Base-by-base conservation (phyloP, 2,113 vertebrate genomes). In the Chionis minor region DNA sequence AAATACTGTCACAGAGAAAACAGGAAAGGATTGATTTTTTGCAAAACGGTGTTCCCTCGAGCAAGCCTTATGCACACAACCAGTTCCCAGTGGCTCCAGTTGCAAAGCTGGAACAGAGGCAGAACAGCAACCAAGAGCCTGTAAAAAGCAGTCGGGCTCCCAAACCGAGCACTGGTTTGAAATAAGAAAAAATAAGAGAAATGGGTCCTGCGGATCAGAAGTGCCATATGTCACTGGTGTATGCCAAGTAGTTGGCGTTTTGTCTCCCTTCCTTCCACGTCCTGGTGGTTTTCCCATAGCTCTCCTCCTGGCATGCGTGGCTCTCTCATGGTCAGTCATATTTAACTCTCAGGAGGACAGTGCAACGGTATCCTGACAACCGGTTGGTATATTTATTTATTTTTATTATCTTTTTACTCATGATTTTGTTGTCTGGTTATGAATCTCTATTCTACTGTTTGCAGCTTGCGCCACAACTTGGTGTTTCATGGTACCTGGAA, bases 331-430 rank as follows among this genome's bases (percentile, higher is more conserved):
- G 97, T 98, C 98, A 98, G 98, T 98, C 98, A 59, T 63, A 6
- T 80, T 91, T 97, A 84, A 73, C 96, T 88, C 96, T 95, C 95
- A 94, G 90, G 94, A 97, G 95, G 97, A 97, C 89, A 83, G 8
- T 14, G 85, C 58, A 73, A 38, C 18, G 2, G 70, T 61, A 67
- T 90, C 93, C 63, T 40, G 96, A 94, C 84, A 62, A 69, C 61
- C 8, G 98, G 98, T 98, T 97, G 97, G 98, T 98, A 98, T 92
- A 66, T 32, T 10, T 9, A 1, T 86, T 88, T 93, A 10, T 72
- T 91, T 56, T 81, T 30, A 42, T 80, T 66, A 33, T 40, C 47
- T 33, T 44, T 40, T 54, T 8, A 9, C 18, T 77, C 10, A 0
- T 13, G 19, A 23, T 45, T 91, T 88, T 47, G 10, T 90, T n/a